Evolutionary conservation across 2,797 vertebrate species (phyloP).

Genomic region (Phrynocephalus vlangalii): DNA sequence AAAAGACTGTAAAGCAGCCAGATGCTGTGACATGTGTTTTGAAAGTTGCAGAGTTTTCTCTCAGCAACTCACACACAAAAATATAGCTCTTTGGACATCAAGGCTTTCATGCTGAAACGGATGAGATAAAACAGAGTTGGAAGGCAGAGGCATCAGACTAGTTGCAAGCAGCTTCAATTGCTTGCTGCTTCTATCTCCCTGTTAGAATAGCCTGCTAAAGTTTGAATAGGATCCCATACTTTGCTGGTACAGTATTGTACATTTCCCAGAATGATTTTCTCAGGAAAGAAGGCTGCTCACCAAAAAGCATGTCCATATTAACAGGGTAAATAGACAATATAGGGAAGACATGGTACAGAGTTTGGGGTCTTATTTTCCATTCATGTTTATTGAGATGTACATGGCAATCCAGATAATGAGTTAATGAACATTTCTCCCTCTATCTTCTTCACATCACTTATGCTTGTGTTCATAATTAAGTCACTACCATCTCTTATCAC

Average conservation of each 20-base stretch:
- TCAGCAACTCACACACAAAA: background rate
- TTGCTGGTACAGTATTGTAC: background rate
- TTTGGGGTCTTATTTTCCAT: background rate
- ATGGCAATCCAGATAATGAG: background rate
- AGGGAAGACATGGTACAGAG: background rate
- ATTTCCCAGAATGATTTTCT: background rate
- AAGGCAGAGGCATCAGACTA: background rate
- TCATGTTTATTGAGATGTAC: too few relatives aligned
- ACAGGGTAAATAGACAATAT: background rate
- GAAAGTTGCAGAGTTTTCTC: background rate
- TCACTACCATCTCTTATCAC: background rate
- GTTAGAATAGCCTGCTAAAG: background rate
- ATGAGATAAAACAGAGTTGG: constrained; percentile 3
- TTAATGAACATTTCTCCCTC: too few relatives aligned
- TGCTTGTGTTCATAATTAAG: background rate
- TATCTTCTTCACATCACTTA: background rate
- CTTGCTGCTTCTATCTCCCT: background rate
- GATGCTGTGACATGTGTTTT: constrained; percentile 25
- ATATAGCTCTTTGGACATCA: background rate
- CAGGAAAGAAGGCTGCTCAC: background rate
- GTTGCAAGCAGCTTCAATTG: background rate
- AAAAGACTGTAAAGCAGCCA: constrained; percentile 39
- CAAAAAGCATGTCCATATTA: background rate
- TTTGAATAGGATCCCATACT: background rate
- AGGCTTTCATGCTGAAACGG: constrained; percentile 2